Percentiles rank a stretch among this genome's conserved stretches.
phyloP scores from a whole-genome alignment of 2,888 invertebrate genomes.

The Nemotelus pantherinus region DNA sequence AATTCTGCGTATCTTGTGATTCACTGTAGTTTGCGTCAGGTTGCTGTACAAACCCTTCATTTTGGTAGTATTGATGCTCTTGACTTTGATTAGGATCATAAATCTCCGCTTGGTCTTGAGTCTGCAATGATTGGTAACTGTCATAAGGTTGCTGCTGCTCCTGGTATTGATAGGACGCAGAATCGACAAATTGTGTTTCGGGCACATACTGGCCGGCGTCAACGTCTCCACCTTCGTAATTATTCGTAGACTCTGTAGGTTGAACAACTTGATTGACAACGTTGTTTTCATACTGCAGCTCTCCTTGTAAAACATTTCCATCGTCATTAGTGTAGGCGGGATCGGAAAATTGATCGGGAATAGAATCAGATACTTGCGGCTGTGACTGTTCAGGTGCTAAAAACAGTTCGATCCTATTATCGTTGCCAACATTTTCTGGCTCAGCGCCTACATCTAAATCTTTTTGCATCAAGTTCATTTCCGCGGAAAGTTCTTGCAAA shows the following conservation, averaged over 20 bases:
- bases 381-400: not conserved
- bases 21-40: not conserved
- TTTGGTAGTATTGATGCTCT: slow-evolving; percentile 34
- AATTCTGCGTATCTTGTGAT: not conserved
- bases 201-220: not conserved
- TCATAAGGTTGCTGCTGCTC: not conserved
- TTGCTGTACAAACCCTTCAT: slow-evolving; percentile 15
- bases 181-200: not conserved
- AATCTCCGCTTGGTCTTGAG: slow-evolving; percentile 30
- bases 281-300: not conserved
- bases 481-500: not conserved
- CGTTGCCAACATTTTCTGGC: too few relatives aligned
- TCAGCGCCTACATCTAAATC: too few relatives aligned
- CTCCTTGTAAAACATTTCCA: not conserved
- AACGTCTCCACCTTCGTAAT: not conserved
- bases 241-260: not conserved
- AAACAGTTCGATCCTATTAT: too few relatives aligned
- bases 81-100: not conserved
- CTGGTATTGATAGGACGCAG: not conserved
- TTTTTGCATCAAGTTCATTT: not conserved
- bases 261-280: not conserved
- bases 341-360: too few relatives aligned
- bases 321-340: not conserved
- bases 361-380: not conserved
- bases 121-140: not conserved